Conservation (phyloP, 2,113 vertebrate genomes). For the Heloderma charlesbogerti region DNA sequence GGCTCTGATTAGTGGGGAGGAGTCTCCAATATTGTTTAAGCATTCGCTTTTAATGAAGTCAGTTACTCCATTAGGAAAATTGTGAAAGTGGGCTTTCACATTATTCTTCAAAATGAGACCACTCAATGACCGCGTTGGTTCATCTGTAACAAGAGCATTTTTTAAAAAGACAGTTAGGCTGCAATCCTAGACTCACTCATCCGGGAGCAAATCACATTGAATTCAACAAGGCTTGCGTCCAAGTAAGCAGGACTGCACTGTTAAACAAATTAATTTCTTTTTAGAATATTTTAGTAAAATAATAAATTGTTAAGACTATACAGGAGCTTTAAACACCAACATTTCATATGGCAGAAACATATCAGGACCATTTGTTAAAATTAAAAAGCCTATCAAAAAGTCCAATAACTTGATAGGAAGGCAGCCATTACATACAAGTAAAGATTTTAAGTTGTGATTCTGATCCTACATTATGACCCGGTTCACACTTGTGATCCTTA, state of each 20-base stretch:
- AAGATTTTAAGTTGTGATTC: background rate
- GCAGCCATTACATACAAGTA: background rate
- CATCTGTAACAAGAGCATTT: slow-evolving; percentile 81
- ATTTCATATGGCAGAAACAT: background rate
- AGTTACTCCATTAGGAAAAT: slow-evolving; percentile 93
- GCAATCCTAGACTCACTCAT: background rate
- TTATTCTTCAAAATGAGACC: slow-evolving; percentile 98
- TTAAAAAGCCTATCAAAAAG: background rate
- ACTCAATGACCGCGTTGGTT: slow-evolving; percentile 95
- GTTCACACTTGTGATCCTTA: no score
- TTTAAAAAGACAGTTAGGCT: background rate
- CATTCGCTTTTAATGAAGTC: slow-evolving; percentile 98
- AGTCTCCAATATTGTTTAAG: slow-evolving; percentile 94
- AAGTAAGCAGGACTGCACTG: background rate
- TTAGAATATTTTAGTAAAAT: background rate
- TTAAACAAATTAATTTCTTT: no score
- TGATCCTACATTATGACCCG: background rate
- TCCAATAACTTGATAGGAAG: background rate
- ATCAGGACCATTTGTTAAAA: background rate
- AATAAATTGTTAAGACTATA: background rate
- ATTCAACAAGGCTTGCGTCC: background rate
- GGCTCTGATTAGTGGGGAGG: slow-evolving; percentile 96
- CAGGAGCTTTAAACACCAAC: background rate
- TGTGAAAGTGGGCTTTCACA: slow-evolving; percentile 97
- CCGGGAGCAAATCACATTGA: background rate